These are phyloP conservation scores for Zoroaster sp. DNA, from an alignment of 53 echinoderm and acorn worm species.

Conservation along the genomic window DNA sequence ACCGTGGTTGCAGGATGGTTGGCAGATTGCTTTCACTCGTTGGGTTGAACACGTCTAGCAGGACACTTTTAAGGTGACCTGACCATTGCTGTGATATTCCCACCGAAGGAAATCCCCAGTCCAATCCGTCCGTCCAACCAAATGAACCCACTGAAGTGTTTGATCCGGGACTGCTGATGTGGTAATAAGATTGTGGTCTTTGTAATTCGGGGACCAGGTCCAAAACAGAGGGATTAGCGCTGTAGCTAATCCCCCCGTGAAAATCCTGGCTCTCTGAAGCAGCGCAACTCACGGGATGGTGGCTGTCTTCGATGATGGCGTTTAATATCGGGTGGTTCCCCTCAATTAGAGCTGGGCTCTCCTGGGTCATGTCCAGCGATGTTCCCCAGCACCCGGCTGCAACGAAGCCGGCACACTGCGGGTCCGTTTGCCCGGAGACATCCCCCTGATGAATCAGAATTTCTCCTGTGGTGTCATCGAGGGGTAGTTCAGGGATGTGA, in stretches of 20 bases:
- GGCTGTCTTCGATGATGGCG: constrained; percentile 36
- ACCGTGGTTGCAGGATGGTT: constrained; percentile 54
- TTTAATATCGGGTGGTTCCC: constrained; percentile 23
- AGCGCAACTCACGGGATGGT: not conserved
- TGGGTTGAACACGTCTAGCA: constrained; percentile 28
- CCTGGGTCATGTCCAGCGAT: not conserved
- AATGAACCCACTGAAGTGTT: not conserved
- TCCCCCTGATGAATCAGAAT: not conserved
- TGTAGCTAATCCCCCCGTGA: not conserved
- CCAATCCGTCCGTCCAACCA: not conserved
- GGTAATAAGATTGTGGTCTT: constrained; percentile 47
- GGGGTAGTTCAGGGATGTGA: constrained; percentile 20
- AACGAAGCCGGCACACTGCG: constrained; percentile 36
- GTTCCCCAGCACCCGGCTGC: constrained; percentile 41
- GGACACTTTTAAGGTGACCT: constrained; percentile 28
- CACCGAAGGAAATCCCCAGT: constrained; percentile 30
- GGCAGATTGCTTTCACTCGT: constrained; percentile 45
- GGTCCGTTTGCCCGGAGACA: not conserved
- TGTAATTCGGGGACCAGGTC: constrained; percentile 61
- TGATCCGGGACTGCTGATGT: constrained; percentile 8
- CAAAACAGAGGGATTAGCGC: constrained; percentile 39
- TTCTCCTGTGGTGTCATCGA: not conserved
- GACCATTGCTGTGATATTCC: constrained; percentile 32
- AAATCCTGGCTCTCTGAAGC: not conserved
- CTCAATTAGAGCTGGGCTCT: not conserved